Evolutionary conservation across 1,140 invertebrate genomes (phyloP).

Genomic region (Drosophila chauvacae): DNA sequence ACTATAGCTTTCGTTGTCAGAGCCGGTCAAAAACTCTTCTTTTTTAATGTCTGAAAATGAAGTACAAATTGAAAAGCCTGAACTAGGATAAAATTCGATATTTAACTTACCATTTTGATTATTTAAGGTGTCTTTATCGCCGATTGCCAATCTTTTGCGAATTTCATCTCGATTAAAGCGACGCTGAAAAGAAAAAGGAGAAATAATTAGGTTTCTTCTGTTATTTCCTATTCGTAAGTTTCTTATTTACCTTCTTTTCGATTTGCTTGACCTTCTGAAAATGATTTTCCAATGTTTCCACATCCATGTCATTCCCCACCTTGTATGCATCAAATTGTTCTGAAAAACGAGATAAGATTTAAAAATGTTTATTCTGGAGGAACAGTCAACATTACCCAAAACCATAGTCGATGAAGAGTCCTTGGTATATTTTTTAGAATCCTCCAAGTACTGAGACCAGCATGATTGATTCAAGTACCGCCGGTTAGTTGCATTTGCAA

Average conservation of each 20-base stretch:
- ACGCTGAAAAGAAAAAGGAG: slow-evolving; percentile 4
- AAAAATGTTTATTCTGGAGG: no score
- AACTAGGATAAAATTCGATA: no score
- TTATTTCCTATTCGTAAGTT: background rate
- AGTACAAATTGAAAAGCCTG: background rate
- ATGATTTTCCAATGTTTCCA: slow-evolving; percentile 40
- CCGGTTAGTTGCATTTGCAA: background rate
- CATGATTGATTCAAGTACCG: slow-evolving; percentile 25
- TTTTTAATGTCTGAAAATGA: slow-evolving; percentile 94
- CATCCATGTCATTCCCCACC: slow-evolving; percentile 37
- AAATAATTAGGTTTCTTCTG: background rate
- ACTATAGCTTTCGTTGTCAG: slow-evolving; percentile 91
- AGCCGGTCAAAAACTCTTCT: slow-evolving; percentile 91
- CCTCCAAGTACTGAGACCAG: slow-evolving; percentile 40
- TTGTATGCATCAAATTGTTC: slow-evolving; percentile 49
- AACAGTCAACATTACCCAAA: slow-evolving; percentile 16
- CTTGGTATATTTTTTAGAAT: slow-evolving; percentile 24
- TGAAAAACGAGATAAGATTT: background rate
- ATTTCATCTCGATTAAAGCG: slow-evolving; percentile 41
- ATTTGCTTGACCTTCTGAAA: slow-evolving; percentile 41
- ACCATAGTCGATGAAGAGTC: slow-evolving; percentile 18
- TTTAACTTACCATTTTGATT: slow-evolving; percentile 16
- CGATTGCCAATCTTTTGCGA: slow-evolving; percentile 36
- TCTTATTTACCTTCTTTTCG: slow-evolving; percentile 23
- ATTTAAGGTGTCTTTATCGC: slow-evolving; percentile 19